These are phyloP conservation scores for Gortyna flavago DNA, from an alignment of 2,888 invertebrate genomes.

Conservation along the genomic window DNA sequence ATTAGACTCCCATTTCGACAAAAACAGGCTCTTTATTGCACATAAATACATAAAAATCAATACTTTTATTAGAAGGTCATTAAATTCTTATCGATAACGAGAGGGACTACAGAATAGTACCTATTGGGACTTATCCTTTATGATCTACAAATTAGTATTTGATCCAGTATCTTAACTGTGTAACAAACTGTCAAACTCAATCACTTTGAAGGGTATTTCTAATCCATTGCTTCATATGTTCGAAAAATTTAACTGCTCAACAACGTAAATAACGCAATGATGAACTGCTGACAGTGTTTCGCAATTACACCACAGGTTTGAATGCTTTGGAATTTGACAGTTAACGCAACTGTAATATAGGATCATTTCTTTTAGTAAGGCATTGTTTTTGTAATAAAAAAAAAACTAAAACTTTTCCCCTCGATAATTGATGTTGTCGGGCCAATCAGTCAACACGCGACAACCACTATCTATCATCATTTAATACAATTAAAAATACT, in stretches of 20 bases:
- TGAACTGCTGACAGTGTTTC: neutral
- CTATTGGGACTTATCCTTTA: neutral
- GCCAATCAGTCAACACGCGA: constrained; percentile 29
- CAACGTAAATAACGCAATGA: neutral
- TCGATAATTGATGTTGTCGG: neutral
- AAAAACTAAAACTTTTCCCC: constrained; percentile 1
- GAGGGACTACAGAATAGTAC: too few relatives aligned
- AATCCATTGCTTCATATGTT: neutral
- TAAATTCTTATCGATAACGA: neutral
- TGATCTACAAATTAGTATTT: neutral
- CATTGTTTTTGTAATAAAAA: neutral
- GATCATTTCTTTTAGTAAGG: neutral
- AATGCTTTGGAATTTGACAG: neutral
- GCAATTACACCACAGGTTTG: neutral
- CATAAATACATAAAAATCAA: neutral
- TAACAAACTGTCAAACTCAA: neutral
- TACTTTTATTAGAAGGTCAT: neutral
- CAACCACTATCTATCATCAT: constrained; percentile 27
- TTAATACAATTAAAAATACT: constrained; percentile 39
- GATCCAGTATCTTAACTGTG: too few relatives aligned
- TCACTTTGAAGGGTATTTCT: neutral
- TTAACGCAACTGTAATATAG: neutral
- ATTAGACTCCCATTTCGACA: neutral
- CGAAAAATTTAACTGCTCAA: neutral
- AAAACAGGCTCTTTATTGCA: neutral